These are phyloP conservation scores for Tringa solitaria DNA, from an alignment of 2,113 vertebrate species.

Conservation along the genomic window DNA sequence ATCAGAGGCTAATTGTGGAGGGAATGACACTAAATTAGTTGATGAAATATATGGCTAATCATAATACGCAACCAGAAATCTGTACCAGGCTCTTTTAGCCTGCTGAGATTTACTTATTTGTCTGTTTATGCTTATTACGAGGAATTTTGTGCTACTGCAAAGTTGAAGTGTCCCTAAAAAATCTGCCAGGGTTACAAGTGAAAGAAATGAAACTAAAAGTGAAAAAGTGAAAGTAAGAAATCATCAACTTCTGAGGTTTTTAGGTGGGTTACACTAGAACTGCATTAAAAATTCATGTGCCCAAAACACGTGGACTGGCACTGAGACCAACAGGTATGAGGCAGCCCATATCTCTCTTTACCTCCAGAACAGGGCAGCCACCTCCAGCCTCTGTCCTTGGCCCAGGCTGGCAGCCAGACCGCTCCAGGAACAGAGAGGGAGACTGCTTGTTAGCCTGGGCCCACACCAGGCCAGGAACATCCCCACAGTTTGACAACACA, in stretches of 20 bases:
- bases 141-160: background rate
- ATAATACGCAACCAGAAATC: background rate
- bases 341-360: background rate
- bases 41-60: background rate
- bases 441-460: background rate
- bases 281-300: background rate
- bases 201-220: background rate
- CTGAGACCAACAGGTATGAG: accelerated
- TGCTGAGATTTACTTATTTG: background rate
- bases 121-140: background rate
- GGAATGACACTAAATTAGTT: background rate
- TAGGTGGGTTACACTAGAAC: background rate
- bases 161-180: background rate
- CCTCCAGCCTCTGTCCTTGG: background rate
- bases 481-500: background rate
- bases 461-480: background rate
- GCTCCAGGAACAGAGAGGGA: background rate
- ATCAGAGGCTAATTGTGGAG: background rate
- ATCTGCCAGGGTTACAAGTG: background rate
- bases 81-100: background rate
- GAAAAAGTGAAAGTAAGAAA: background rate
- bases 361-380: background rate
- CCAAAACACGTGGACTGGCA: background rate
- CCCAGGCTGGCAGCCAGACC: background rate
- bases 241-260: background rate